phyloP scores from a whole-genome alignment of 1,140 invertebrate genomes.

The Pinna nobilis region DNA sequence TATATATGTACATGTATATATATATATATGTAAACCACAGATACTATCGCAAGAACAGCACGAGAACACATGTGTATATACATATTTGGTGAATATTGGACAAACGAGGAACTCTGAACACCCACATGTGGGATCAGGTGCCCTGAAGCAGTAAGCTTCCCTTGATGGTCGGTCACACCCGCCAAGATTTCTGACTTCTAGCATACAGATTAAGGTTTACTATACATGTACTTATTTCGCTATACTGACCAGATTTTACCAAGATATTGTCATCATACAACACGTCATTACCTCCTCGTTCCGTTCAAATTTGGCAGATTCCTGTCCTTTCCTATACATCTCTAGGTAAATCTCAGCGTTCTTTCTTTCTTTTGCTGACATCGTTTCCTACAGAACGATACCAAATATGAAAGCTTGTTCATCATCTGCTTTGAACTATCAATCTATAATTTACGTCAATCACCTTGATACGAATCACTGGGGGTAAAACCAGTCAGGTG shows the following conservation, averaged over 20 bases:
- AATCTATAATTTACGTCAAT: neutral
- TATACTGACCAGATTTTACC: neutral
- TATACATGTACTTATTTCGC: neutral
- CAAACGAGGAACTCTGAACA: too few relatives aligned
- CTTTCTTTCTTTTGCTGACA: constrained; percentile 47
- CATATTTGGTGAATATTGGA: too few relatives aligned
- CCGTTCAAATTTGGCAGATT: constrained; percentile 63
- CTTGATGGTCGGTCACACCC: neutral
- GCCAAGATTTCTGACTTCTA: neutral
- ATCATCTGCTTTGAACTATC: neutral
- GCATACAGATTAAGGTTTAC: neutral
- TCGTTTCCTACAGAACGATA: constrained; percentile 40
- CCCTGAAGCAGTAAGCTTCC: too few relatives aligned
- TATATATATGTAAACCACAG: too few relatives aligned
- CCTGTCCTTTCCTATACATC: constrained; percentile 66
- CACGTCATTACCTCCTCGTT: constrained; percentile 59
- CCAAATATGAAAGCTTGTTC: neutral
- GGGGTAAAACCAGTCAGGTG: neutral
- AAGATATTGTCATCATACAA: too few relatives aligned
- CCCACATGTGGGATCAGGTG: too few relatives aligned
- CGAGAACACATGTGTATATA: too few relatives aligned
- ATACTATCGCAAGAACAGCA: too few relatives aligned
- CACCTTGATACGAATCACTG: neutral
- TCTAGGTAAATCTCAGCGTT: constrained; percentile 60
- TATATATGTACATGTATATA: too few relatives aligned